These are phyloP conservation scores for Nyctalus aviator DNA, from an alignment of 2,797 vertebrate genomes.

Conservation along the genomic window DNA sequence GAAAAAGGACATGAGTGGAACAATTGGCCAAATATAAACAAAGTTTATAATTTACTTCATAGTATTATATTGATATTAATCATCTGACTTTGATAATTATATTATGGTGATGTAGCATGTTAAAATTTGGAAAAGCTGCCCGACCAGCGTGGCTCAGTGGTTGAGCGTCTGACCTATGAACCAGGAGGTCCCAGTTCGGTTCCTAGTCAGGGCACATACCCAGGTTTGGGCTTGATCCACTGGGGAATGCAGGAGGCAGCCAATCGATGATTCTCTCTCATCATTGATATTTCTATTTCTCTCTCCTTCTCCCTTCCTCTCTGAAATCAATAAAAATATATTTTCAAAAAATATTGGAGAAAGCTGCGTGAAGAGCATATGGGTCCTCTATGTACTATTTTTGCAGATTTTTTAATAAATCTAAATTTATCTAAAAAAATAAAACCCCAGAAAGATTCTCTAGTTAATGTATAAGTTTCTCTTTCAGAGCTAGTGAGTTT, in stretches of 20 bases:
- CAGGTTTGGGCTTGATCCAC: too few species aligned
- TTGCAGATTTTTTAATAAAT: background rate
- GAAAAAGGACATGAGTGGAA: background rate
- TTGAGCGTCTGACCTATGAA: too few species aligned
- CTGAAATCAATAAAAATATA: too few species aligned
- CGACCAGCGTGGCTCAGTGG: too few species aligned
- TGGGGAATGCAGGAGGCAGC: too few species aligned
- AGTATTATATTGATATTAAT: background rate
- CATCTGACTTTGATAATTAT: constrained; percentile 9
- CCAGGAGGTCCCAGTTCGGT: too few species aligned
- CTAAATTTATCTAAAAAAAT: background rate
- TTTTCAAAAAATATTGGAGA: background rate
- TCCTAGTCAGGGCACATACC: too few species aligned
- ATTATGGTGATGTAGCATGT: background rate
- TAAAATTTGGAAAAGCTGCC: background rate
- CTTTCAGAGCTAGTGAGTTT: background rate
- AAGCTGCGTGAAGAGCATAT: background rate
- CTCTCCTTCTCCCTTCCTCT: too few species aligned
- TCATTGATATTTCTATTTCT: too few species aligned
- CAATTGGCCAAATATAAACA: background rate
- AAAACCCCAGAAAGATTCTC: background rate
- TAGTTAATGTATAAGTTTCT: constrained; percentile 20
- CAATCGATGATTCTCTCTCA: too few species aligned
- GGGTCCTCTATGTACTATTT: background rate
- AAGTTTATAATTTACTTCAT: background rate